phyloP scores from a whole-genome alignment of 2,888 invertebrate genomes.

The Baccha elongata region DNA sequence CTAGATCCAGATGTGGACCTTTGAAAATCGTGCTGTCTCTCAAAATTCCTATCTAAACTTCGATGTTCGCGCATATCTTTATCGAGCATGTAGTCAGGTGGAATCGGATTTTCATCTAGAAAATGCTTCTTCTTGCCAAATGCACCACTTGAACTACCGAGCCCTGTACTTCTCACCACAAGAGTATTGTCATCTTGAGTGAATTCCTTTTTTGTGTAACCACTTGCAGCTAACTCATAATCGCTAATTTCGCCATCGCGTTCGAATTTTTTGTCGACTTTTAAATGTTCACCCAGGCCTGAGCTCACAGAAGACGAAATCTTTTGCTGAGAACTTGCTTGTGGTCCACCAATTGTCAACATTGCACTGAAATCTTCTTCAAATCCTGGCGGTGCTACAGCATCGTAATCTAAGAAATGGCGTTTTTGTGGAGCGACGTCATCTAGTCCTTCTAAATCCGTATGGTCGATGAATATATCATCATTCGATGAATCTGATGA shows the following conservation, averaged over 20 bases:
- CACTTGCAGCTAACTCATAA: conserved; percentile 81
- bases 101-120: conserved; percentile 82
- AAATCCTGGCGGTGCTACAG: conserved; percentile 84
- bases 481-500: conserved; percentile 66
- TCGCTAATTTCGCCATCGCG: conserved; percentile 82
- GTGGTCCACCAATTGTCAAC: conserved; percentile 61
- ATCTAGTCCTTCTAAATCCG: conserved; percentile 75
- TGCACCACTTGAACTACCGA: conserved; percentile 49
- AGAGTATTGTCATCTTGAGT: conserved; percentile 80
- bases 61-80: conserved; percentile 81
- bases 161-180: conserved; percentile 42
- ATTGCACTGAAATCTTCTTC: conserved; percentile 77
- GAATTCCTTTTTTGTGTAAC: conserved; percentile 82
- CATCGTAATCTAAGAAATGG: conserved; percentile 86
- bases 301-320: conserved; percentile 54
- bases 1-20: conserved; percentile 55
- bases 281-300: conserved; percentile 79
- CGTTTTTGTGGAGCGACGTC: conserved; percentile 83
- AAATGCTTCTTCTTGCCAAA: conserved; percentile 80
- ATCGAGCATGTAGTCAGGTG: conserved; percentile 81
- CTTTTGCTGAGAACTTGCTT: conserved; percentile 31
- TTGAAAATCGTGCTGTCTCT: conserved; percentile 79
- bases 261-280: conserved; percentile 82
- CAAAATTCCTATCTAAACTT: conserved; percentile 82
- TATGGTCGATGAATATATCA: conserved; percentile 67